phyloP scores from a whole-genome alignment of 2,113 vertebrate species.

The Hippopotamus amphibius region DNA sequence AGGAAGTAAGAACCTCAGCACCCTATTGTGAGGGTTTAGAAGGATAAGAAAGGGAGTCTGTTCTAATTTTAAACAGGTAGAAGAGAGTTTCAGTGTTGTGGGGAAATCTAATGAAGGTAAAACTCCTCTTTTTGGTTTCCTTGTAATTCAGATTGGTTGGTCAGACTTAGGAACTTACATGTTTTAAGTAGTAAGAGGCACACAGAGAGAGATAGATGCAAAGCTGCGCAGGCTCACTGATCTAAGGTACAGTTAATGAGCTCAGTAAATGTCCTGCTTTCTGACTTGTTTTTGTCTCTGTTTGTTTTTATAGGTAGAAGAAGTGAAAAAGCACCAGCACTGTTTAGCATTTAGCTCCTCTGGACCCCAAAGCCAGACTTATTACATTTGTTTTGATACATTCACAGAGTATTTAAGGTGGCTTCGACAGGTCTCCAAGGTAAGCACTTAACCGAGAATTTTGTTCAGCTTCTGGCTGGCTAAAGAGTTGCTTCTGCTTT shows the following conservation, averaged over 20 bases:
- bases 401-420: constrained; percentile 98
- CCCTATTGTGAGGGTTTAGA: not conserved
- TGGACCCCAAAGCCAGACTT: constrained; percentile 98
- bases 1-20: not conserved
- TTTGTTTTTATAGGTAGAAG: constrained; percentile 92
- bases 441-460: constrained; percentile 75
- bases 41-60: not conserved
- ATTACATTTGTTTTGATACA: constrained; percentile 97
- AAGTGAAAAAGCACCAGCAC: constrained; percentile 97
- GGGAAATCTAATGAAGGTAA: constrained; percentile 20
- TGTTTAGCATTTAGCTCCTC: constrained; percentile 98
- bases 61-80: not conserved
- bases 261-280: not conserved
- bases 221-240: not conserved
- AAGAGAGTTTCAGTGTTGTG: not conserved
- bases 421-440: constrained; percentile 98
- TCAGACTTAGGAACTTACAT: not conserved
- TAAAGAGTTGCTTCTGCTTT: not conserved
- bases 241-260: not conserved
- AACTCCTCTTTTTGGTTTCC: not conserved
- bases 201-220: not conserved
- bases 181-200: not conserved
- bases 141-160: not conserved
- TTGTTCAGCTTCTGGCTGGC: not conserved
- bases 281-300: not conserved